These are phyloP conservation scores for Sebastes paucispinis DNA, from an alignment of 2,797 vertebrate genomes.

Conservation along the genomic window DNA sequence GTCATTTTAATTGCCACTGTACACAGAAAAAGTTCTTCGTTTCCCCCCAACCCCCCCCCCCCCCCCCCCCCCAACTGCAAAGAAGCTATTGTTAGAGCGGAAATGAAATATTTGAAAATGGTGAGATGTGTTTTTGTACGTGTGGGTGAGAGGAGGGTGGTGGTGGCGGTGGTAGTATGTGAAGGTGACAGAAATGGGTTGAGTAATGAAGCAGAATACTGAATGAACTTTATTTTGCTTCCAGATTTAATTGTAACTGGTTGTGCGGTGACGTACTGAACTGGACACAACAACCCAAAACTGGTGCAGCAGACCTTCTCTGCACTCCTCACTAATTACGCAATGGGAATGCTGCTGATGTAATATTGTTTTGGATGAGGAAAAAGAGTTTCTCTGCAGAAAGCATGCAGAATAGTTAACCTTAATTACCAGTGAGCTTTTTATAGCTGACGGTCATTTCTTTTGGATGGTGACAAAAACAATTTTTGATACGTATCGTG, in stretches of 20 bases:
- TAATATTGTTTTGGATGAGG: conserved; percentile 29
- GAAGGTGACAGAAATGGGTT: conserved; percentile 14
- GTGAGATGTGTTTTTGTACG: conserved; percentile 35
- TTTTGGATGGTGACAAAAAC: neutral
- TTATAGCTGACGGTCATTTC: neutral
- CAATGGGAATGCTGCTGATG: conserved; percentile 59
- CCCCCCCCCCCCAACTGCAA: conserved; percentile 25
- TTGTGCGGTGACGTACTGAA: conserved; percentile 1
- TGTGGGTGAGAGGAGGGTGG: conserved; percentile 18
- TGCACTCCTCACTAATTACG: conserved; percentile 57
- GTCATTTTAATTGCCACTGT: conserved; percentile 80
- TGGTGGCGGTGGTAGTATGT: neutral
- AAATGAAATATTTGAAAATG: conserved; percentile 43
- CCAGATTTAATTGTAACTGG: conserved; percentile 29
- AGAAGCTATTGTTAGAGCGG: conserved; percentile 41
- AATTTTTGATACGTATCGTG: neutral
- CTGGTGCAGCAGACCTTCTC: conserved; percentile 21
- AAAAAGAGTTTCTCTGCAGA: conserved; percentile 1
- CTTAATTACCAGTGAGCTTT: conserved; percentile 17
- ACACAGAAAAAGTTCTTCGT: conserved; percentile 46
- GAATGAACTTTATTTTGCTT: conserved; percentile 14
- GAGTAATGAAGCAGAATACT: conserved; percentile 14
- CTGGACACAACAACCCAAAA: conserved; percentile 9
- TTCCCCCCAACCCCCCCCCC: neutral
- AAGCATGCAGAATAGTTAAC: neutral